Percentiles rank a stretch among this genome's conserved stretches.
Evolutionary conservation across 2,888 invertebrate genomes (phyloP).

Genomic region (Drosophila robusta): DNA sequence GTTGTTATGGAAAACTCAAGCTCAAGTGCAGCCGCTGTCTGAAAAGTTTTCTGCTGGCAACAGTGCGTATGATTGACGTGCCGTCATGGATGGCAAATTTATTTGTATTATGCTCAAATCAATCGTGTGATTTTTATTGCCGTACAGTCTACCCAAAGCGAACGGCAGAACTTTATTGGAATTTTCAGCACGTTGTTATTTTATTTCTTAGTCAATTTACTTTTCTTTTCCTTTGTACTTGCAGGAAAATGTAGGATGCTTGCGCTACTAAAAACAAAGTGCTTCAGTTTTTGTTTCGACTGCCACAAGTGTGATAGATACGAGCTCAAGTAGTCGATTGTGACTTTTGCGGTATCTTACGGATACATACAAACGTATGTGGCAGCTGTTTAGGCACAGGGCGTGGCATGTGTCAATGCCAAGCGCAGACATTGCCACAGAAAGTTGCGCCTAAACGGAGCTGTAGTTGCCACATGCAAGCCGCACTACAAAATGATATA

Average conservation of each 20-base stretch:
- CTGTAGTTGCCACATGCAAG: slow-evolving; percentile 48
- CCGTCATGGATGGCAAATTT: slow-evolving; percentile 18
- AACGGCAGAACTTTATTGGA: slow-evolving; percentile 29
- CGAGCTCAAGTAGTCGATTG: slow-evolving; percentile 26
- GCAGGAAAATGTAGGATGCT: slow-evolving; percentile 10
- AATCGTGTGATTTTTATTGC: slow-evolving; percentile 40
- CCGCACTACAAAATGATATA: slow-evolving; percentile 52
- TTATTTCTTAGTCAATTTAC: slow-evolving; percentile 27
- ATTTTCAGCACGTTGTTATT: slow-evolving; percentile 27
- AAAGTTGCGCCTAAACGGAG: slow-evolving; percentile 36
- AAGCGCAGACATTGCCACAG: slow-evolving; percentile 45
- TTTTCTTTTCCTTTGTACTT: background rate
- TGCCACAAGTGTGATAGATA: slow-evolving; percentile 62
- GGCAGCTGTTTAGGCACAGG: slow-evolving; percentile 33
- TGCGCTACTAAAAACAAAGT: slow-evolving; percentile 12
- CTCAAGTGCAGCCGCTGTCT: slow-evolving; percentile 13
- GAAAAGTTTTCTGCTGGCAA: slow-evolving; percentile 18
- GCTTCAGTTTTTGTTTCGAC: slow-evolving; percentile 28
- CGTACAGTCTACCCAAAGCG: background rate
- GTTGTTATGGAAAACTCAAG: slow-evolving; percentile 20
- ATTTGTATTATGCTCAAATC: slow-evolving; percentile 41
- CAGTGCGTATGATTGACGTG: slow-evolving; percentile 51
- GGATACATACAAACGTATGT: slow-evolving; percentile 8
- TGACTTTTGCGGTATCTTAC: slow-evolving; percentile 35
- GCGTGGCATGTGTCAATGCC: slow-evolving; percentile 71